Evolutionary conservation across 2,113 vertebrate genomes (phyloP).

Genomic region (Crocuta crocuta): DNA sequence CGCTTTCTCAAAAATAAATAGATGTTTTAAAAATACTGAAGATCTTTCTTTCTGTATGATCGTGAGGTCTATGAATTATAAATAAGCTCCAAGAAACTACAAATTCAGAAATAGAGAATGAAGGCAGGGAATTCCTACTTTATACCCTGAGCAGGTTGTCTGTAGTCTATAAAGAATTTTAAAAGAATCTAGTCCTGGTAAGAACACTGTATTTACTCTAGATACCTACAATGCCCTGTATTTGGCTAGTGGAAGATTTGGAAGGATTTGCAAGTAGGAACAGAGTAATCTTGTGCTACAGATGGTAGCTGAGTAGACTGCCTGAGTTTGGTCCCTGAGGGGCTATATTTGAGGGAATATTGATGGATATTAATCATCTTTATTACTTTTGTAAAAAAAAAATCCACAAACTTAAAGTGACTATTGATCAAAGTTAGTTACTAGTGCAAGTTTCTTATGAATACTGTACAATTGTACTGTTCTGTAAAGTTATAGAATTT

Average conservation of each 20-base stretch:
- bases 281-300: not conserved
- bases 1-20: no score
- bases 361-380: not conserved
- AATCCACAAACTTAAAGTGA: not conserved
- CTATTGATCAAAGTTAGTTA: not conserved
- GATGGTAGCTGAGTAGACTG: not conserved
- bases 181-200: not conserved
- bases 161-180: not conserved
- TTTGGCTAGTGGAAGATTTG: not conserved
- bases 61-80: not conserved
- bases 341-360: not conserved
- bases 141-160: not conserved
- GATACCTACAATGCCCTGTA: not conserved
- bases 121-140: not conserved
- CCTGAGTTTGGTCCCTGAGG: not conserved
- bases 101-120: not conserved
- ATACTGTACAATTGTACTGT: not conserved
- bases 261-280: not conserved
- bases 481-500: not conserved
- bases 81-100: not conserved
- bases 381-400: not conserved
- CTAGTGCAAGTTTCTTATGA: not conserved
- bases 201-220: not conserved
- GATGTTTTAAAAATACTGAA: not conserved
- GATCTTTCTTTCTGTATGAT: not conserved